Percentiles rank a stretch among this genome's conserved stretches.
These are phyloP conservation scores for Archaeoteleia sp. DNA, from an alignment of 2,888 invertebrate species.

Conservation along the genomic window DNA sequence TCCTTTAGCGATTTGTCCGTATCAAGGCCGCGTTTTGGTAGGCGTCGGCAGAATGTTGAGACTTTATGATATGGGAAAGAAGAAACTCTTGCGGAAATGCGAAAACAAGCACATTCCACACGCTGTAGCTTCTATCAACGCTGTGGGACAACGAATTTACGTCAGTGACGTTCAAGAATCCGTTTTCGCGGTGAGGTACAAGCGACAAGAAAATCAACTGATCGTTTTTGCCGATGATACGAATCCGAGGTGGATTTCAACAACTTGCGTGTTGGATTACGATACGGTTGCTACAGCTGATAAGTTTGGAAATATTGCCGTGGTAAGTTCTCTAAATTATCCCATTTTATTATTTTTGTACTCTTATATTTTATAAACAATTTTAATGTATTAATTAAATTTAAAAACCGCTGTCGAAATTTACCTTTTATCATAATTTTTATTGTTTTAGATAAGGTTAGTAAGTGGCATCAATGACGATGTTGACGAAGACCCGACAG, in stretches of 20 bases:
- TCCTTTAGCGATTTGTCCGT: constrained; percentile 90
- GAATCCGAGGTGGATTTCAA: constrained; percentile 96
- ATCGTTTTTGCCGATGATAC: constrained; percentile 99
- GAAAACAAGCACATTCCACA: constrained; percentile 99
- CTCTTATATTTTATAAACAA: too few species aligned
- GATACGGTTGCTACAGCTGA: constrained; percentile 97
- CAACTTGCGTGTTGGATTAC: constrained; percentile 94
- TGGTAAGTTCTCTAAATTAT: constrained; percentile 78
- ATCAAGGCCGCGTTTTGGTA: constrained; percentile 93
- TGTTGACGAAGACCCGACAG: constrained; percentile 99
- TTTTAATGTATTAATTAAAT: too few species aligned
- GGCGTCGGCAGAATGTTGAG: constrained; percentile 94
- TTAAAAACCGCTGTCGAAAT: too few species aligned
- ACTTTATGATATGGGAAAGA: constrained; percentile 97
- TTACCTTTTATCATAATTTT: too few species aligned
- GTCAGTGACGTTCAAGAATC: constrained; percentile 98
- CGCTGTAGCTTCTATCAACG: constrained; percentile 93
- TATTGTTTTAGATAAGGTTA: constrained; percentile 79
- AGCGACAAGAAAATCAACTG: constrained; percentile 95
- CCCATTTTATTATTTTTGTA: constrained; percentile 7
- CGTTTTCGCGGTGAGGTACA: constrained; percentile 95
- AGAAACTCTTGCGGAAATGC: constrained; percentile 96
- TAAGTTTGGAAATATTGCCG: constrained; percentile 97
- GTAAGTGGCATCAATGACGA: constrained; percentile 96
- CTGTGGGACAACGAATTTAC: constrained; percentile 94